Evolutionary conservation across 2,888 invertebrate species (phyloP).

Genomic region (Eristalinus aeneus): DNA sequence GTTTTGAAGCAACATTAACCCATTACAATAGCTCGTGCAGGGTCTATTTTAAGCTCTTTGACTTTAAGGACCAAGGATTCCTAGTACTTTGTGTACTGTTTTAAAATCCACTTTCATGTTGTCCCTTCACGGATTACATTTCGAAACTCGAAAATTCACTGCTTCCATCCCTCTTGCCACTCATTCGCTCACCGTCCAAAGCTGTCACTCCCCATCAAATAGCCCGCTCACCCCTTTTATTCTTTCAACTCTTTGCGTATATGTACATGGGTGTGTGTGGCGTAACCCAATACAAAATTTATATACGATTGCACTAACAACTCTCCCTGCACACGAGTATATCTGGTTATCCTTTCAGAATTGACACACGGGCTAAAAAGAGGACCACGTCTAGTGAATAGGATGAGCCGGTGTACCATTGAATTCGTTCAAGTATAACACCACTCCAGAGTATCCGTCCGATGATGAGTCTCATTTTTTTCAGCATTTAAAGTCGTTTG

Average conservation of each 20-base stretch:
- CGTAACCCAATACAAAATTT: slow-evolving; percentile 40
- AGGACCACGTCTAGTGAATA: slow-evolving; percentile 14
- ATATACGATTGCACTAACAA: slow-evolving; percentile 3
- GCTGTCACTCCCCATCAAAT: slow-evolving; percentile 61
- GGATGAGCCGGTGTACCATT: slow-evolving; percentile 38
- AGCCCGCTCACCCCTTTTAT: slow-evolving; percentile 34
- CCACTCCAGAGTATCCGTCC: neutral
- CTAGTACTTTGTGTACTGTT: slow-evolving; percentile 43
- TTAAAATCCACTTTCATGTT: slow-evolving; percentile 63
- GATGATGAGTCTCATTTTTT: slow-evolving; percentile 7
- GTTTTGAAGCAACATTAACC: slow-evolving; percentile 70
- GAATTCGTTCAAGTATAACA: slow-evolving; percentile 16
- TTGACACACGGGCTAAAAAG: slow-evolving; percentile 52
- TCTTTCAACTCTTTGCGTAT: slow-evolving; percentile 21
- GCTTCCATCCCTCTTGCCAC: slow-evolving; percentile 5
- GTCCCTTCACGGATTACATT: slow-evolving; percentile 61
- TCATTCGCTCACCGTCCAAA: slow-evolving; percentile 37
- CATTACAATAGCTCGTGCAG: slow-evolving; percentile 44
- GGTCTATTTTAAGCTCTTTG: slow-evolving; percentile 68
- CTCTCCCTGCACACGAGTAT: neutral
- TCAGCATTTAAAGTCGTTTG: slow-evolving; percentile 17
- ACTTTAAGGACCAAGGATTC: slow-evolving; percentile 51
- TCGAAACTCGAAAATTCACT: slow-evolving; percentile 43
- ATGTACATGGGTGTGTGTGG: slow-evolving; percentile 7
- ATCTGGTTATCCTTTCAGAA: slow-evolving; percentile 51